A percentile compares a stretch with the other conserved stretches of the same genome.
phyloP scores from a whole-genome alignment of 1,140 invertebrate genomes.

The Heliothis subflexa region DNA sequence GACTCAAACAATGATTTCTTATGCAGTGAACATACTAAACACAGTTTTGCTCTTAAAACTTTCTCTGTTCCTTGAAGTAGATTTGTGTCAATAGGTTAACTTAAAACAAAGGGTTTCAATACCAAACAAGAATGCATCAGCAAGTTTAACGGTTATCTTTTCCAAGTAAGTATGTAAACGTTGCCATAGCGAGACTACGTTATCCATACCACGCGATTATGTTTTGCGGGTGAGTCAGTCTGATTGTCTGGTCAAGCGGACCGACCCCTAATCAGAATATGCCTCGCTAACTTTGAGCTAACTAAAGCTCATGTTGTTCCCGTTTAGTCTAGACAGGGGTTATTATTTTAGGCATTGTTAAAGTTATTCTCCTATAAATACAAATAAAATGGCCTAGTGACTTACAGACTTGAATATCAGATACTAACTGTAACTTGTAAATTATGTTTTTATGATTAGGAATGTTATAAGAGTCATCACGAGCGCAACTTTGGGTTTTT shows the following conservation, averaged over 20 bases:
- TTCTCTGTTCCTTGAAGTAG: neutral
- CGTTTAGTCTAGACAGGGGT: constrained; percentile 26
- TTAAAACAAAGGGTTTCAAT: constrained; percentile 7
- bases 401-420: no score
- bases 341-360: constrained; percentile 8
- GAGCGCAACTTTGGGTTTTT: neutral
- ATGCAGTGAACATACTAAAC: neutral
- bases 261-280: constrained; percentile 25
- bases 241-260: constrained; percentile 14
- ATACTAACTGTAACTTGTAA: no score
- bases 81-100: constrained; percentile 11
- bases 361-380: no score
- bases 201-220: constrained; percentile 22
- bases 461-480: no score
- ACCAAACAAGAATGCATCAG: constrained; percentile 9
- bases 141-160: constrained; percentile 20
- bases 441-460: no score
- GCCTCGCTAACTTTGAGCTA: constrained; percentile 5
- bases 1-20: no score
- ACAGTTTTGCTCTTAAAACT: neutral
- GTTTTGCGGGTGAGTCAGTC: constrained; percentile 21
- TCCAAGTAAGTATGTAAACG: constrained; percentile 3
- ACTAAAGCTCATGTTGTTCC: constrained; percentile 9
- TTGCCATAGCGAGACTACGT: neutral
- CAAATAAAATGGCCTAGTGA: no score